Conservation (phyloP, 2,113 vertebrate genomes). For the Ictalurus punctatus region DNA sequence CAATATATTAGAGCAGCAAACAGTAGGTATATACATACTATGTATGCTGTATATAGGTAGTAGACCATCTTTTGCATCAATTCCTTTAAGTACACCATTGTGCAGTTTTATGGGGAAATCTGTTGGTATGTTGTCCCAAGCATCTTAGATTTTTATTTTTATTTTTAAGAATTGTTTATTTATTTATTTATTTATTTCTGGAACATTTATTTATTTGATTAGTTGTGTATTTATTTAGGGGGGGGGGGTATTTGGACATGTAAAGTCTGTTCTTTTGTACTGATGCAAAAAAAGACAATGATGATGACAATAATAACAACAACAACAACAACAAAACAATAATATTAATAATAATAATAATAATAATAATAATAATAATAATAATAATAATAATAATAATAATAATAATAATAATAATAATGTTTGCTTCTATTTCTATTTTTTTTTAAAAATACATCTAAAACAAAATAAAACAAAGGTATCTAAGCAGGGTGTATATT, state of each 20-base stretch:
- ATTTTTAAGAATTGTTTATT: neutral
- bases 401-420: too few relatives aligned
- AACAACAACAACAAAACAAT: too few relatives aligned
- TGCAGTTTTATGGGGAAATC: neutral
- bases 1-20: neutral
- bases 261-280: neutral
- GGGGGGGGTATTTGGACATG: neutral
- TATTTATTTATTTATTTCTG: neutral
- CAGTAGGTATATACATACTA: too few relatives aligned
- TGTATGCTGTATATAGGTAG: too few relatives aligned
- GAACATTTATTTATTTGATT: neutral
- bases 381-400: too few relatives aligned
- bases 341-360: too few relatives aligned
- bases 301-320: accelerated
- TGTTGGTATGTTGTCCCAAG: neutral
- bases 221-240: neutral
- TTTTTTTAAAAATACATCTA: neutral
- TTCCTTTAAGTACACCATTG: neutral
- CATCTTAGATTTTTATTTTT: too few relatives aligned
- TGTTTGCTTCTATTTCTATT: neutral
- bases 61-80: neutral
- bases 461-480: neutral
- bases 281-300: neutral
- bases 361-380: too few relatives aligned
- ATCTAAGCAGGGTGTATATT: neutral